These are phyloP conservation scores for Druon quercuslanigerum DNA, from an alignment of 1,140 invertebrate genomes.

Conservation along the genomic window DNA sequence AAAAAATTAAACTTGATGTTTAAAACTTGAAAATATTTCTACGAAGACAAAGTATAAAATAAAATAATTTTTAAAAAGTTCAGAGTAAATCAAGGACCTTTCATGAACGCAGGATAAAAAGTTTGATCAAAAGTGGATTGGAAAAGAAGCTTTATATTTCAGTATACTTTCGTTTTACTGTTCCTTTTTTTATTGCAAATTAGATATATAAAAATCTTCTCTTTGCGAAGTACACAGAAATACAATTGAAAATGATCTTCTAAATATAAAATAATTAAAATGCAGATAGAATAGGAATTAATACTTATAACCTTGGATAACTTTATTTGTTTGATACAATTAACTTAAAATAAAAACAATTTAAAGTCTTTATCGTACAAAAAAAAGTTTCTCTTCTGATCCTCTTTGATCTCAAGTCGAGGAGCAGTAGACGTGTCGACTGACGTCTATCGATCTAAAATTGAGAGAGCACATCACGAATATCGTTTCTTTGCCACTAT, in stretches of 20 bases:
- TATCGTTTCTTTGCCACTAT: background rate
- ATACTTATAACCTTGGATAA: too few relatives aligned
- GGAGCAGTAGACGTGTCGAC: background rate
- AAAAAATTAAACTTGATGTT: background rate
- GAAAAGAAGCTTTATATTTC: too few relatives aligned
- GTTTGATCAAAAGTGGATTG: too few relatives aligned
- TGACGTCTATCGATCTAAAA: background rate
- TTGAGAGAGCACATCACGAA: background rate
- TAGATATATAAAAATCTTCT: too few relatives aligned
- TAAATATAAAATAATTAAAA: too few relatives aligned
- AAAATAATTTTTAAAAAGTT: background rate
- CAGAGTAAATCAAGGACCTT: background rate
- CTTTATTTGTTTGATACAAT: too few relatives aligned
- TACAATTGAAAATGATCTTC: too few relatives aligned
- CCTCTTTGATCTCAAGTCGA: conserved; percentile 16
- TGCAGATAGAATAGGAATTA: too few relatives aligned
- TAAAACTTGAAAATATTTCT: background rate
- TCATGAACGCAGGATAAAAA: too few relatives aligned
- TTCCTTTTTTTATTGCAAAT: too few relatives aligned
- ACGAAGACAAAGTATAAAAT: background rate
- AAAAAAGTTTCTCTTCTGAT: background rate
- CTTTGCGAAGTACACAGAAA: too few relatives aligned
- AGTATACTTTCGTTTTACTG: too few relatives aligned
- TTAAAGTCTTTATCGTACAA: background rate
- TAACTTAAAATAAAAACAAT: background rate